Evolutionary conservation across 2,888 invertebrate species (phyloP).

Genomic region (Dolichopus griseipennis): DNA sequence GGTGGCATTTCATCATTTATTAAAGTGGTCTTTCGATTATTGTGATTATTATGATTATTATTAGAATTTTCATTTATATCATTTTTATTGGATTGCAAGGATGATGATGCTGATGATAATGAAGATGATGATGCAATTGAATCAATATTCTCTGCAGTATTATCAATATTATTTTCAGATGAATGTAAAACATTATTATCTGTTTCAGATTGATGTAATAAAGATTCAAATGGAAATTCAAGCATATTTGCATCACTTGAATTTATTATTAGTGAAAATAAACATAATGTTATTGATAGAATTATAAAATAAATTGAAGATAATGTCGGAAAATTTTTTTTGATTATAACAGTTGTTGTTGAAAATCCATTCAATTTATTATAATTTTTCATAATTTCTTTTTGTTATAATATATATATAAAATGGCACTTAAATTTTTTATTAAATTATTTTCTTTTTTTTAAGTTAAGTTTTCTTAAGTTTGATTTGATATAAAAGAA

Average conservation of each 20-base stretch:
- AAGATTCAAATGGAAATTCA: background rate
- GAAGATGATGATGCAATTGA: no score
- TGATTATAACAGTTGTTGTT: background rate
- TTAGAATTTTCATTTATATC: background rate
- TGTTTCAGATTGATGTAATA: background rate
- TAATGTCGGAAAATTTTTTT: background rate
- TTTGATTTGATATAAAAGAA: no score
- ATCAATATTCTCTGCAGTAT: background rate
- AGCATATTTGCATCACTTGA: background rate
- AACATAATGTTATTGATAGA: background rate
- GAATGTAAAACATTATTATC: background rate
- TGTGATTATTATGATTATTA: conserved; percentile 2
- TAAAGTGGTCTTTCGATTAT: background rate
- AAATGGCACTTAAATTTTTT: no score
- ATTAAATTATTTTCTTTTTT: no score
- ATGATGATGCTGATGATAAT: background rate
- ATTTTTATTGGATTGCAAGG: background rate
- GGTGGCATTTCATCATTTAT: background rate
- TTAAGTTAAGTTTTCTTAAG: no score
- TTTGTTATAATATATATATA: no score
- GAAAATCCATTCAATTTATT: background rate
- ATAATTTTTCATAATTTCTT: no score
- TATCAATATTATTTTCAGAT: background rate
- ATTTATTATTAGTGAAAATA: background rate
- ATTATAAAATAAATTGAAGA: background rate